Evolutionary conservation across 2,888 invertebrate genomes (phyloP).

Genomic region (Steinernema hermaphroditum): DNA sequence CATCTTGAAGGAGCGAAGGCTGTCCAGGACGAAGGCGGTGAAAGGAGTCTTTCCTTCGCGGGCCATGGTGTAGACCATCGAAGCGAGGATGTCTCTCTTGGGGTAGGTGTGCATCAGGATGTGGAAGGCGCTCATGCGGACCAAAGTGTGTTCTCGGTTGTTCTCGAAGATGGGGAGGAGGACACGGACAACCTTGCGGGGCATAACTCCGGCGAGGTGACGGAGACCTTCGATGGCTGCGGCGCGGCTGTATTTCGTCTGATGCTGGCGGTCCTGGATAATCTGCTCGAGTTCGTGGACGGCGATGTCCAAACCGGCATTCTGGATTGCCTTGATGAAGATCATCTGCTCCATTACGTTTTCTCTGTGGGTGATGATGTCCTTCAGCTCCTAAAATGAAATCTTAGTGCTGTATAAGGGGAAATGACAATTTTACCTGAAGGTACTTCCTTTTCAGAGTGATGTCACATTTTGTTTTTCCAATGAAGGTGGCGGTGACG

Average conservation of each 20-base stretch:
- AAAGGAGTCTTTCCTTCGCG: background rate
- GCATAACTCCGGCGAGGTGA: constrained; percentile 41
- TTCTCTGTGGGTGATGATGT: background rate
- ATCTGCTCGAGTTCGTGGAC: constrained; percentile 59
- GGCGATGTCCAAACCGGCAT: constrained; percentile 59
- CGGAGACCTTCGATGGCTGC: constrained; percentile 51
- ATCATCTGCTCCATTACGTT: constrained; percentile 40
- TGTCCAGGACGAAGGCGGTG: background rate
- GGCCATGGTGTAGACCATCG: background rate
- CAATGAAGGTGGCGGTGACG: constrained; percentile 17
- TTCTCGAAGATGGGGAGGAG: constrained; percentile 48
- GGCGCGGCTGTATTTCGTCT: constrained; percentile 44
- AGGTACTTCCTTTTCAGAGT: constrained; percentile 40
- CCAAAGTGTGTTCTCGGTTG: constrained; percentile 14
- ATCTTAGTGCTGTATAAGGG: background rate
- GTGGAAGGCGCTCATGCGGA: constrained; percentile 35
- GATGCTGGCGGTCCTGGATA: constrained; percentile 50
- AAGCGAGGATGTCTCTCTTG: constrained; percentile 1
- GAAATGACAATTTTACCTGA: constrained; percentile 2
- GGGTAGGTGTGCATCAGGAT: constrained; percentile 36
- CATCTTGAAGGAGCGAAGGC: background rate
- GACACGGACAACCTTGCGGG: constrained; percentile 44
- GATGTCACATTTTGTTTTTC: background rate
- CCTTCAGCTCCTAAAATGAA: background rate
- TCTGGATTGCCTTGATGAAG: constrained; percentile 60